These are phyloP conservation scores for Notamacropus eugenii DNA, from an alignment of 2,797 vertebrate species.

Conservation along the genomic window DNA sequence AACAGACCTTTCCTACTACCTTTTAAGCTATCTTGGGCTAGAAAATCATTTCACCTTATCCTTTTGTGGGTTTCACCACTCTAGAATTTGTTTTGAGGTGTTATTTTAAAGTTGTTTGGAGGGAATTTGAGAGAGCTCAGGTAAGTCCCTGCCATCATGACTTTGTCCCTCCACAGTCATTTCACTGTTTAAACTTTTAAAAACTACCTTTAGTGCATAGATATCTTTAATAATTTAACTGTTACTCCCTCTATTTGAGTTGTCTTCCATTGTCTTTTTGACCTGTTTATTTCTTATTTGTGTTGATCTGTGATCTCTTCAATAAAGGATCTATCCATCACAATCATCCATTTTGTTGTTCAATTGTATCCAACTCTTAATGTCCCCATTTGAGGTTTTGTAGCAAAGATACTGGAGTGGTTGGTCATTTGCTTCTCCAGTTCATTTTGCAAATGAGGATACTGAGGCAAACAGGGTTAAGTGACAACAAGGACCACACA, in stretches of 20 bases:
- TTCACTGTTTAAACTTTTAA: not conserved
- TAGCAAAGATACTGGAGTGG: not conserved
- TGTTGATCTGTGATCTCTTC: not conserved
- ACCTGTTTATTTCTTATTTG: not conserved
- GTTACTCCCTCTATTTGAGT: not conserved
- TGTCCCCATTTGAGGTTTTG: not conserved
- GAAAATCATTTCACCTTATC: not conserved
- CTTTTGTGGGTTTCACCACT: not conserved
- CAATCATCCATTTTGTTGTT: not conserved
- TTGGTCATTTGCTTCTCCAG: not conserved
- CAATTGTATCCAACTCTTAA: not conserved
- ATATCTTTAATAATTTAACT: not conserved
- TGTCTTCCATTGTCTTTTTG: not conserved
- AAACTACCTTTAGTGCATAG: not conserved
- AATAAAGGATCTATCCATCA: not conserved
- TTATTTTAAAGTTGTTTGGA: not conserved
- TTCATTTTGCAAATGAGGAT: not conserved
- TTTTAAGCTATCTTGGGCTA: not conserved
- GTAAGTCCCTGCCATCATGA: too few species aligned
- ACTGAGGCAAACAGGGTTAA: not conserved
- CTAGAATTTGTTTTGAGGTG: not conserved
- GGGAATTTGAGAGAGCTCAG: not conserved
- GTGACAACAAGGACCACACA: not conserved
- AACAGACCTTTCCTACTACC: not conserved
- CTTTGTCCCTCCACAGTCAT: too few species aligned